Evolutionary conservation across 2,888 invertebrate genomes (phyloP), one percentile per base, ranked within the genome.

Genomic region (Acanthopleura granulata): DNA sequence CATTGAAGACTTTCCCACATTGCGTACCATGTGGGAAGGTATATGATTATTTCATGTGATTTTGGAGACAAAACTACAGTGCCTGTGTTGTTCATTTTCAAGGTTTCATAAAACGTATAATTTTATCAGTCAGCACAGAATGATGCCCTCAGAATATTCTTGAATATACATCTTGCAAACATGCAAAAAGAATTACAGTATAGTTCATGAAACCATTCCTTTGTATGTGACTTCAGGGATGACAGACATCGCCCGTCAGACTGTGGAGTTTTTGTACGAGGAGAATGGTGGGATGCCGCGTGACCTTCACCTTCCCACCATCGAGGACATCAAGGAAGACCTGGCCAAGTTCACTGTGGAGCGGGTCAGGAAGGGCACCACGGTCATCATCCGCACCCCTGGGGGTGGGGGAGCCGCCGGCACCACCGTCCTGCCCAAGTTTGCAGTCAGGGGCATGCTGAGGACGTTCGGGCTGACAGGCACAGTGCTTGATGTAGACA

Each of bases 181-280:
- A n/a, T n/a, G n/a, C n/a, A n/a, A n/a, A n/a, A n/a, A n/a, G n/a
- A n/a, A n/a, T n/a, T n/a, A n/a, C n/a, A n/a, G n/a, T n/a, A n/a
- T n/a, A n/a, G n/a, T n/a, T n/a, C n/a, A n/a, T 40, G 40, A 9
- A 40, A 40, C 40, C 9, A 6, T 40, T 9, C 4, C 4, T 40
- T 40, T 40, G 40, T 9, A 40, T 74, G 61, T 15, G 40, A 74
- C 49, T 76, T 0, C 79, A 86, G 90, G 91, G 50, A 90, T 91
- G 90, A 88, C 88, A 25, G 90, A 90, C 76, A 91, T 91, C 75
- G 91, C 91, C 0, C 80, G 90, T 74, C 91, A 91, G 81, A 91
- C 91, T 1, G 90, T 91, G 6, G 91, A 91, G 77, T 90, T 90
- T 79, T 83, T 91, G 49, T 91, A 91, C 81, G 91, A 91, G 77